Conservation (phyloP, 1,140 invertebrate species). For the Xylocopa sonorina region DNA sequence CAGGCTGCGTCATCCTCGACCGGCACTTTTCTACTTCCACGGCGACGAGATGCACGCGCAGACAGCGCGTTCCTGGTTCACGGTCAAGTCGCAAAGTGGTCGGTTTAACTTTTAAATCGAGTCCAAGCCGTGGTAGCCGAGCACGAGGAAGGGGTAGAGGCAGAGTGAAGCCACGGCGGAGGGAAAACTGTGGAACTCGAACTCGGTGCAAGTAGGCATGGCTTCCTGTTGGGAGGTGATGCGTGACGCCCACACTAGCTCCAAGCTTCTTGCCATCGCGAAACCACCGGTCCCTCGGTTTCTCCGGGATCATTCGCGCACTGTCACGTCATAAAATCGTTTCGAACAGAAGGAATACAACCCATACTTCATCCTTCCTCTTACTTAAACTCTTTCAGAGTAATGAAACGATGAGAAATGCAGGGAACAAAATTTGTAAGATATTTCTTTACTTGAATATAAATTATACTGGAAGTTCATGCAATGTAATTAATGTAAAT, state of each 20-base stretch:
- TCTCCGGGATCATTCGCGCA: not conserved
- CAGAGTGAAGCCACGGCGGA: conserved; percentile 6
- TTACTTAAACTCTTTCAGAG: too few relatives aligned
- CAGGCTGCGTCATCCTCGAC: conserved; percentile 1
- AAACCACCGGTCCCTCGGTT: not conserved
- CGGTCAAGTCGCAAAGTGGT: conserved; percentile 49
- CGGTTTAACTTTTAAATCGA: conserved; percentile 54
- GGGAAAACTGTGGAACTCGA: conserved; percentile 55
- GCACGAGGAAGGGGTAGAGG: conserved; percentile 9
- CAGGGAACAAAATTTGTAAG: too few relatives aligned
- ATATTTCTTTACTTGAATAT: too few relatives aligned
- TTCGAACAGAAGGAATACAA: not conserved
- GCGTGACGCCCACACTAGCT: conserved; percentile 72
- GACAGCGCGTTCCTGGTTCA: conserved; percentile 51
- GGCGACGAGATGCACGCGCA: not conserved
- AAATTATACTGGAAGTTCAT: too few relatives aligned
- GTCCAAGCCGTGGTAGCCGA: not conserved
- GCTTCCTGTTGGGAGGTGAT: conserved; percentile 74
- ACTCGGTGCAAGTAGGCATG: conserved; percentile 66
- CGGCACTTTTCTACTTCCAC: not conserved
- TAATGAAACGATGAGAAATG: too few relatives aligned
- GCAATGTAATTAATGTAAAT: too few relatives aligned
- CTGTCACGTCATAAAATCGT: not conserved
- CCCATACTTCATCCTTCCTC: too few relatives aligned
- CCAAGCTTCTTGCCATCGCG: conserved; percentile 32